These are phyloP conservation scores for Ochotona princeps DNA, from an alignment of 2,113 vertebrate genomes.

Conservation along the genomic window DNA sequence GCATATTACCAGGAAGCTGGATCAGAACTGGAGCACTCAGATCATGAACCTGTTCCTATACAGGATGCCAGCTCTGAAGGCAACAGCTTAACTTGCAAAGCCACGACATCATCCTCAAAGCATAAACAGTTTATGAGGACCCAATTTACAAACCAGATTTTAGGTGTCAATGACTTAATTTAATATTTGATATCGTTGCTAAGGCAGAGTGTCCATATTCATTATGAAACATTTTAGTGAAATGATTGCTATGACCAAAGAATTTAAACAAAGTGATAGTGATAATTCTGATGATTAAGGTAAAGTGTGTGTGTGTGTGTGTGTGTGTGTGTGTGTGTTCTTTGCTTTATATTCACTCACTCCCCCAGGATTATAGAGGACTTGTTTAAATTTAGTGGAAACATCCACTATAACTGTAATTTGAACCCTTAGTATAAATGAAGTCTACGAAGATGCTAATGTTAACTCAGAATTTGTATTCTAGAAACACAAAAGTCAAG, in stretches of 20 bases:
- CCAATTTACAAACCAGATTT: not conserved
- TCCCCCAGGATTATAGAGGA: not conserved
- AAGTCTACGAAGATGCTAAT: not conserved
- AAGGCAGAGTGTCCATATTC: no score
- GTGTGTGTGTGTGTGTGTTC: no score
- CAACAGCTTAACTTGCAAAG: no score
- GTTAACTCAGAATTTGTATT: not conserved
- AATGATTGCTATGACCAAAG: not conserved
- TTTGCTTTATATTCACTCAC: not conserved
- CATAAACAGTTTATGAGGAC: no score
- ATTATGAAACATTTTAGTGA: not conserved
- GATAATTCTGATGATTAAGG: not conserved
- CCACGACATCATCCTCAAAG: no score
- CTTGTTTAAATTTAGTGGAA: not conserved
- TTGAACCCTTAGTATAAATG: not conserved
- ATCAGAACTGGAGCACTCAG: no score
- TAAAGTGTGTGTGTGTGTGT: not conserved
- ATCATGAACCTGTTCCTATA: no score
- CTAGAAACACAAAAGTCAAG: not conserved
- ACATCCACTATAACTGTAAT: not conserved
- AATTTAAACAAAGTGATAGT: not conserved
- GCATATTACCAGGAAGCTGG: no score
- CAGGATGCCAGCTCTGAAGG: no score
- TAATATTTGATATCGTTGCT: not conserved
- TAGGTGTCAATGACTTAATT: not conserved